Percentiles rank a stretch among this genome's conserved stretches.
Evolutionary conservation across 2,888 invertebrate genomes (phyloP).

Genomic region (Julus scanicus): DNA sequence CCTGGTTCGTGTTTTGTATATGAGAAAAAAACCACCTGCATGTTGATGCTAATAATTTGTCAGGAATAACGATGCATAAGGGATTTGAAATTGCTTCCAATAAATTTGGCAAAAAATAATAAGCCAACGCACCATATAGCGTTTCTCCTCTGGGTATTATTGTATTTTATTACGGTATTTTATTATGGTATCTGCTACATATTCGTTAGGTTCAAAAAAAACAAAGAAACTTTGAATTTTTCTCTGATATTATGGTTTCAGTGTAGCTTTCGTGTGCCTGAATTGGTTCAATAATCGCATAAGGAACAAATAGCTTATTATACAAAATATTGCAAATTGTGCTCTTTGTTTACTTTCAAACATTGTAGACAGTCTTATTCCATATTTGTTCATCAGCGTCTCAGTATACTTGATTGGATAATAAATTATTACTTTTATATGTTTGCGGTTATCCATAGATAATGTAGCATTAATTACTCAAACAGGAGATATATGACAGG

Average conservation of each 20-base stretch:
- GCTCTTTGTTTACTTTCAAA: no score
- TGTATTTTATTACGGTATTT: neutral
- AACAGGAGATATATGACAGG: neutral
- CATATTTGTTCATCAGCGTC: neutral
- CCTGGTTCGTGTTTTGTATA: no score
- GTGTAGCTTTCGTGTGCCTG: neutral
- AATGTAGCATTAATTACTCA: neutral
- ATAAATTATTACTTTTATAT: neutral
- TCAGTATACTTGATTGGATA: neutral
- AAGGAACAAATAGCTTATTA: neutral
- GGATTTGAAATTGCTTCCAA: neutral
- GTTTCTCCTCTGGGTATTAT: neutral
- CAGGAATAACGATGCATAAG: neutral
- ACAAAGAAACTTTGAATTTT: neutral
- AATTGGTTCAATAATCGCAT: neutral
- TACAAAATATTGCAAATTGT: neutral
- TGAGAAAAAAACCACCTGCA: neutral
- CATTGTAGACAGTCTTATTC: neutral
- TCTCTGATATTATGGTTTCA: neutral
- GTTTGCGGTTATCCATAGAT: neutral
- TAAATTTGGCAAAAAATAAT: conserved; percentile 33
- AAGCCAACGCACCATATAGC: neutral
- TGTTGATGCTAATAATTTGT: neutral
- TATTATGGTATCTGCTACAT: neutral
- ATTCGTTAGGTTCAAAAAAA: neutral